Conservation (phyloP, 1,140 invertebrate genomes). For the Lycorma delicatula region DNA sequence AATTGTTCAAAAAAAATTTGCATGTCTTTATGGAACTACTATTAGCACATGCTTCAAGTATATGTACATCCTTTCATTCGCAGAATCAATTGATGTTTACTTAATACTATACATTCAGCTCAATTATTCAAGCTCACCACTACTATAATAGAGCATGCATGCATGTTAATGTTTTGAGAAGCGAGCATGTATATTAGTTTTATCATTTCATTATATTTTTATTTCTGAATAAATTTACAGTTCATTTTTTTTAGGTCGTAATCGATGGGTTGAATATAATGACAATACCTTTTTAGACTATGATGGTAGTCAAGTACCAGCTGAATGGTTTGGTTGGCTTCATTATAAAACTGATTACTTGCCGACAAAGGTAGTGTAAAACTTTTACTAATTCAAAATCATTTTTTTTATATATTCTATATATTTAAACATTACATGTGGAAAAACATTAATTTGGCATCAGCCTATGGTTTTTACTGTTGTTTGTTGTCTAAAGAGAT, state of each 20-base stretch:
- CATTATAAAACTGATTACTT: slow-evolving; percentile 74
- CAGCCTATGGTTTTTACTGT: too few relatives aligned
- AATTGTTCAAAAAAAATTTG: too few relatives aligned
- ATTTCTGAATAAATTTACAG: background rate
- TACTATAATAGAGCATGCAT: background rate
- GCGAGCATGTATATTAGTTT: background rate
- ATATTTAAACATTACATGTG: too few relatives aligned
- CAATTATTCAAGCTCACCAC: too few relatives aligned
- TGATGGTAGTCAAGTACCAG: slow-evolving; percentile 86
- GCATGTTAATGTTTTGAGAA: background rate
- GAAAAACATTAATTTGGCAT: too few relatives aligned
- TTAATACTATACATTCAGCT: too few relatives aligned
- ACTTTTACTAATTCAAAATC: background rate
- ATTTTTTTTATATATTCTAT: too few relatives aligned
- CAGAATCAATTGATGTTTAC: too few relatives aligned
- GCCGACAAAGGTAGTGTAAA: slow-evolving; percentile 42
- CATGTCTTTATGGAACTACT: too few relatives aligned
- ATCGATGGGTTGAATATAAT: slow-evolving; percentile 89
- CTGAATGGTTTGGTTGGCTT: slow-evolving; percentile 85
- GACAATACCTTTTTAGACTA: slow-evolving; percentile 72
- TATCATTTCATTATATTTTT: background rate
- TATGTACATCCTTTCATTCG: too few relatives aligned
- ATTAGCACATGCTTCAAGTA: too few relatives aligned
- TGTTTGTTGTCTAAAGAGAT: too few relatives aligned
- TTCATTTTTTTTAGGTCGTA: slow-evolving; percentile 51